Evolutionary conservation across 1,140 invertebrate species (phyloP).

Genomic region (Phymastichus coffea): DNA sequence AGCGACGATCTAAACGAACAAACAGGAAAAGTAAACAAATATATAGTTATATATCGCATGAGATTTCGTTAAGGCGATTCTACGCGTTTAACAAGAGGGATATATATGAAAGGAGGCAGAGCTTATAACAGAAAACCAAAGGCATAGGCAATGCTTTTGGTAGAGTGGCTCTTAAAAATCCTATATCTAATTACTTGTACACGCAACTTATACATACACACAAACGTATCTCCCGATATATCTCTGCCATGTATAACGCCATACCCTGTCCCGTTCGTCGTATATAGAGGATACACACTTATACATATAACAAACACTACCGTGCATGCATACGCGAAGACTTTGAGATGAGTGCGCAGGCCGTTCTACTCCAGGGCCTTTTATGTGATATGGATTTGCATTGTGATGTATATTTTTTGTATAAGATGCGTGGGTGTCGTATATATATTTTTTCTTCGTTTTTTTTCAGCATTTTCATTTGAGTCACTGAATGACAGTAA

Average conservation of each 20-base stretch:
- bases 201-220: neutral
- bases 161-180: neutral
- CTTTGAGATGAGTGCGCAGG: neutral
- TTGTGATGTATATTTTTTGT: conserved; percentile 2
- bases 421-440: too few relatives aligned
- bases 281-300: neutral
- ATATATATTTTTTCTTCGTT: neutral
- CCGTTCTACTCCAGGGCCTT: conserved; percentile 2
- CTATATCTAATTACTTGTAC: conserved; percentile 3
- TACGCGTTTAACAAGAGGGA: too few relatives aligned
- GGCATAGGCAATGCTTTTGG: neutral
- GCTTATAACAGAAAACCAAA: neutral
- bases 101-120: neutral
- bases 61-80: conserved; percentile 6
- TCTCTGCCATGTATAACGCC: neutral
- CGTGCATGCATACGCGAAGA: neutral
- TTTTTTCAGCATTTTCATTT: neutral
- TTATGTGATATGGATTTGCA: conserved; percentile 8
- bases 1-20: too few relatives aligned
- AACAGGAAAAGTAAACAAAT: too few relatives aligned
- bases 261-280: neutral
- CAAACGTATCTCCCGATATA: too few relatives aligned
- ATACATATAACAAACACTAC: too few relatives aligned
- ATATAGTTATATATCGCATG: too few relatives aligned
- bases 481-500: too few relatives aligned